phyloP scores from a whole-genome alignment of 1,140 invertebrate species.

The Frieseomelitta varia region DNA sequence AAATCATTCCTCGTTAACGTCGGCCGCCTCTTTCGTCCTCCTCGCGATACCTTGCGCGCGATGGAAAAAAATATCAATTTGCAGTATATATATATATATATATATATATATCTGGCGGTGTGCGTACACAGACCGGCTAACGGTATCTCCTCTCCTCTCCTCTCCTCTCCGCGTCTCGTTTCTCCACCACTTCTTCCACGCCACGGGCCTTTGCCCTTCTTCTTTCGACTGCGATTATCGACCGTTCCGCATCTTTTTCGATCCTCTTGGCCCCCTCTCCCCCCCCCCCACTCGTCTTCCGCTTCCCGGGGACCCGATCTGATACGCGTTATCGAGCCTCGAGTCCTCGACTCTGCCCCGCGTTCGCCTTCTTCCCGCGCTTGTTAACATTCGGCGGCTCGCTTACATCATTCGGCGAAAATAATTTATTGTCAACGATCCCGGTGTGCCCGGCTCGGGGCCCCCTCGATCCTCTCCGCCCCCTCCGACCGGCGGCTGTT shows the following conservation, averaged over 20 bases:
- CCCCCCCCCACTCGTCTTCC: slow-evolving; percentile 25
- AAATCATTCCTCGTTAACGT: slow-evolving; percentile 68
- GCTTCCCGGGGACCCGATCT: slow-evolving; percentile 20
- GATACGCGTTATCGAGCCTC: slow-evolving; percentile 30
- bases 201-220: no score
- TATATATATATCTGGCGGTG: slow-evolving; percentile 34
- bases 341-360: no score
- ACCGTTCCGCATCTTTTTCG: slow-evolving; percentile 37
- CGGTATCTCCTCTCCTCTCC: slow-evolving; percentile 25
- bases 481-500: neutral
- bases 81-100: slow-evolving; percentile 1
- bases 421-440: slow-evolving; percentile 30
- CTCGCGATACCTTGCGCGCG: slow-evolving; percentile 3
- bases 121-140: slow-evolving; percentile 39
- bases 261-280: neutral
- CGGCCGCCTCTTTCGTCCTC: slow-evolving; percentile 38
- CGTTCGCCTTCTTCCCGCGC: neutral
- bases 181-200: neutral
- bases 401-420: slow-evolving; percentile 11
- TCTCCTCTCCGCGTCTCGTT: neutral
- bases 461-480: neutral
- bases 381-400: neutral
- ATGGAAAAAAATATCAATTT: slow-evolving; percentile 61
- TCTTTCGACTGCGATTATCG: neutral
- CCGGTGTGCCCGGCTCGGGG: no score